Evolutionary conservation across 1,140 invertebrate genomes (phyloP), one percentile per base, ranked within the genome.

Genomic region (Solenopsis invicta): DNA sequence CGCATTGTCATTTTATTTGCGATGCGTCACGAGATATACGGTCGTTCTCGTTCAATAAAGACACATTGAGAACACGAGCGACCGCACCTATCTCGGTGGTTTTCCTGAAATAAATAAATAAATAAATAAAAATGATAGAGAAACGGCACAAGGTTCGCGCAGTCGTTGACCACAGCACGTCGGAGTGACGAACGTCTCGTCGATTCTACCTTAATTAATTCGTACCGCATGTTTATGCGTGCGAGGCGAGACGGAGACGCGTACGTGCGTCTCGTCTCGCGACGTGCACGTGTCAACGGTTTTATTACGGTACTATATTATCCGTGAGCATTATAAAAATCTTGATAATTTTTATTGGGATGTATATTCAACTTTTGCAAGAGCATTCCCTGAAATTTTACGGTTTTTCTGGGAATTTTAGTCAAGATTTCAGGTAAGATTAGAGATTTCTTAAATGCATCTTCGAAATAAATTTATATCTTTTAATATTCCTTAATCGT

Each of bases 191-290:
- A 10, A 69, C 48, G 62, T 21, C 34, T 54, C 64, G 50, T 10
- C 50, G 41, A 82, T 82, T 82, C 41, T 48, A 29, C 29, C 41
- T 81, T 80, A 82, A 82, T 82, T 82, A 82, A 82, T 82, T 82
- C 67, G 67, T 56, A 34, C 41, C 52, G 67, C 80, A 21, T 74
- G 67, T 50, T 50, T 56, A 54, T 54, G 76, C 61, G 61, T 67
- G 29, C 37, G 21, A 72, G 66, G 21, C 13, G 77, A 50, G 76
- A 66, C 59, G 59, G 41, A 59, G 37, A 4, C 54, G 37, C 56
- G 62, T 80, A 34, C 29, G 76, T 66, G 76, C 61, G 45, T 37
- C 24, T 80, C 76, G 41, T 24, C 34, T 75, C 75, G 41, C 75
- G 56, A 76, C 16, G 52, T 56, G n/a, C 34, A 56, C 66, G 21